phyloP scores from a whole-genome alignment of 2,797 vertebrate species.

The Bovichtus diacanthus region DNA sequence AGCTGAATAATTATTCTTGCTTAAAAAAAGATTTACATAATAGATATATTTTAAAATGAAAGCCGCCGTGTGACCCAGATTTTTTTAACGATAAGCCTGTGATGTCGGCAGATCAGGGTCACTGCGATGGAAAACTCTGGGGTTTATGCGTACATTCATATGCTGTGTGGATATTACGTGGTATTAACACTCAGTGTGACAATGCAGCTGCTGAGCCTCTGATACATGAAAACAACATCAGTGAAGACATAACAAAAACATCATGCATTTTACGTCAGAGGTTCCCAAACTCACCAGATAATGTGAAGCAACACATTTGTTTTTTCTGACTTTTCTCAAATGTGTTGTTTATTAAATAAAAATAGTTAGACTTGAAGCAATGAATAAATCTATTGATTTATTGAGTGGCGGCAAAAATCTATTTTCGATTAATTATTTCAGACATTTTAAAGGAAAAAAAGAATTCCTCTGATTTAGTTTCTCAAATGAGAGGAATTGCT shows the following conservation, averaged over 20 bases:
- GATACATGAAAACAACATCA: conserved; percentile 32
- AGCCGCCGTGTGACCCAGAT: conserved; percentile 53
- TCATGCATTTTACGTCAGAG: background rate
- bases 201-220: conserved; percentile 26
- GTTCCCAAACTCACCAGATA: background rate
- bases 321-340: background rate
- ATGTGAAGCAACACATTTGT: background rate
- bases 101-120: conserved; percentile 49
- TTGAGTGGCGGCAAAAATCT: too few species aligned
- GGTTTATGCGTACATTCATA: conserved; percentile 6
- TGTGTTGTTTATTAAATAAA: background rate
- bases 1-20: background rate
- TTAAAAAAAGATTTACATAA: conserved; percentile 27
- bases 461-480: background rate
- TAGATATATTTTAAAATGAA: background rate
- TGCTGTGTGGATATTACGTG: conserved; percentile 15
- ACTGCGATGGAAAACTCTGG: conserved; percentile 8
- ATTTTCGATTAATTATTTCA: too few species aligned
- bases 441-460: too few species aligned
- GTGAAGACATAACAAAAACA: background rate
- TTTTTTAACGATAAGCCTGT: conserved; percentile 13
- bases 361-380: too few species aligned
- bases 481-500: background rate
- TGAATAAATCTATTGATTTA: background rate
- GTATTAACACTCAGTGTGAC: conserved; percentile 21